These are phyloP conservation scores for Lepus oiostolus DNA, from an alignment of 2,797 vertebrate species.

Conservation along the genomic window DNA sequence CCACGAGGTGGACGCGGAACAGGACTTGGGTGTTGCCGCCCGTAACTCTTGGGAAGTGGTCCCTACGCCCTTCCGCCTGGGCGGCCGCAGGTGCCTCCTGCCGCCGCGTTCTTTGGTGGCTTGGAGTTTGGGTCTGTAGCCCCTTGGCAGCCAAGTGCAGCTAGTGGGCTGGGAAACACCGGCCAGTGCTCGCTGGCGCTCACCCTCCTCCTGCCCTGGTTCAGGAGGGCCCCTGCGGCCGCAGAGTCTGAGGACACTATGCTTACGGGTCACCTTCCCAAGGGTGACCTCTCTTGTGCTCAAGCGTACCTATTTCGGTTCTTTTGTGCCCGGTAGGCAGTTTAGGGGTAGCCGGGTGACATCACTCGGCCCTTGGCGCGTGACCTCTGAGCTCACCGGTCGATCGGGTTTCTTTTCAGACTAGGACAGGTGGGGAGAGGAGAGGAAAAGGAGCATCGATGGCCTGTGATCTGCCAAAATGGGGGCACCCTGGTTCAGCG, in stretches of 20 bases:
- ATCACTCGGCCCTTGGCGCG: conserved; percentile 50
- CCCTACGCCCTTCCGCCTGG: background rate
- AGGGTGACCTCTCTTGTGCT: background rate
- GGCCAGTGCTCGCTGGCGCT: accelerated
- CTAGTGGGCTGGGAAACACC: background rate
- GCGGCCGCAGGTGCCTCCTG: background rate
- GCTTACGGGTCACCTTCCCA: conserved; percentile 11
- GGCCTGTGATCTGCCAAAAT: background rate
- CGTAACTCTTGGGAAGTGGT: background rate
- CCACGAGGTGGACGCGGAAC: background rate
- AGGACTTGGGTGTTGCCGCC: background rate
- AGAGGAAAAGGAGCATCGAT: background rate
- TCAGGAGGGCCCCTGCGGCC: background rate
- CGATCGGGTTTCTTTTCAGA: conserved; percentile 8
- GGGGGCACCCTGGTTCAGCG: conserved; percentile 59
- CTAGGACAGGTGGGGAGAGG: background rate
- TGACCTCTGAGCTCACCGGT: conserved; percentile 61
- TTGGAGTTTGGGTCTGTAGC: background rate
- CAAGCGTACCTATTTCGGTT: background rate
- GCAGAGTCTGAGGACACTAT: background rate
- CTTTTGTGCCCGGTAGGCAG: background rate
- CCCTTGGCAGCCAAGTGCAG: background rate
- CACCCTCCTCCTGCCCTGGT: background rate
- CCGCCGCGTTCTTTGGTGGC: background rate
- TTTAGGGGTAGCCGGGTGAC: conserved; percentile 1